Base-by-base conservation (phyloP, 2,888 invertebrate genomes). In the Aleiodes leptofemur region DNA sequence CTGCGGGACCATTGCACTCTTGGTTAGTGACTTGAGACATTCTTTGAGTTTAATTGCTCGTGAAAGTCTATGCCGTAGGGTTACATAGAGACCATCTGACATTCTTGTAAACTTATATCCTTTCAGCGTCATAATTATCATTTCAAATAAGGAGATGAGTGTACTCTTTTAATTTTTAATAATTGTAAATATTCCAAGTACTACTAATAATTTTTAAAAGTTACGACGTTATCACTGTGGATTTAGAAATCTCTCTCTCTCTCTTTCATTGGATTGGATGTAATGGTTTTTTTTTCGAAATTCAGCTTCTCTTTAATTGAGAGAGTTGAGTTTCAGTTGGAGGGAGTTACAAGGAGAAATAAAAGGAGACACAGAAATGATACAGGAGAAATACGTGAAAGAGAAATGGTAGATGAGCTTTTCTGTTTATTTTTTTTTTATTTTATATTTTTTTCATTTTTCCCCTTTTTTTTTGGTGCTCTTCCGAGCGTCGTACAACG, bases 1-100 rank as follows among this genome's bases (percentile, higher is more conserved):
- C 64, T 64, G 56, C 51, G 57, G 66, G 68, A 73, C 48, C 73
- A 43, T 68, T 68, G 66, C 56, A 57, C 56, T 61, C 31, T 53
- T 50, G 74, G 66, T 70, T 29, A 57, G 68, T 61, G 56, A 73
- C 79, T 68, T 74, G 79, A 79, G 81, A 82, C 80, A 82, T 83
- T 83, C 79, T 78, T 74, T 74, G 78, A n/a, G 77, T 72, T 76
- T 81, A 83, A 83, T 82, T 82, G 77, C 76, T 81, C 81, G 81
- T 82, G 77, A 79, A 81, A 74, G 82, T 82, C 64, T 43, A 48
- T 3, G 43, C 64, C 23, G 64, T 29, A 48, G 64, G 64, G 64
- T 64, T 64, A 64, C 64, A 64, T 43, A 38, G 43, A 48, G 64
- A 16, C 38, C 34, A 61, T 61, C 61, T 61, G 61, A 61, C 61